Evolutionary conservation across 2,113 vertebrate genomes (phyloP).

Genomic region (Notothenia rossii): DNA sequence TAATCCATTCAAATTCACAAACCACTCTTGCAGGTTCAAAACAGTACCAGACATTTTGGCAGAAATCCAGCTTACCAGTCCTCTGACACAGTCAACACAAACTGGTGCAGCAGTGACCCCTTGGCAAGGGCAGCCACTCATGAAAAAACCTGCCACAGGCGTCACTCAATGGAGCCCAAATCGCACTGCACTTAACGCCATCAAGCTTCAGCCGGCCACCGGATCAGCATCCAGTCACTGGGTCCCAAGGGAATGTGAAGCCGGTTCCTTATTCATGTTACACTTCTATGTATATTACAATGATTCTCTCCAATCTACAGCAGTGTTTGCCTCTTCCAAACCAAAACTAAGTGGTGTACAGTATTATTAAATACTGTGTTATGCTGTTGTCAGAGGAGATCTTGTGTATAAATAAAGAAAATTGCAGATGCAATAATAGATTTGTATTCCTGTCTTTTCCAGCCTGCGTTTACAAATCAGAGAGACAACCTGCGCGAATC

Average conservation of each 20-base stretch:
- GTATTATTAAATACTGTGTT: not conserved
- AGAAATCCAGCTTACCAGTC: conserved; percentile 25
- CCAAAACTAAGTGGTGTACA: not conserved
- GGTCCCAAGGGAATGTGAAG: conserved; percentile 10
- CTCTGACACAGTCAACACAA: conserved; percentile 41
- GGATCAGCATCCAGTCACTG: conserved; percentile 14
- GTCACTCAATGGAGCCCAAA: conserved; percentile 67
- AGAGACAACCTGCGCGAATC: conserved; percentile 62
- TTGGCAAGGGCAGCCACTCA: conserved; percentile 69
- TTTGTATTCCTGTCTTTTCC: conserved; percentile 37
- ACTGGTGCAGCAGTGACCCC: conserved; percentile 60
- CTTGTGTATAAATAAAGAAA: not conserved
- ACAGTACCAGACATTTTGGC: not conserved
- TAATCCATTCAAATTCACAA: not conserved
- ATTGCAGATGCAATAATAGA: conserved; percentile 36
- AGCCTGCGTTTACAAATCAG: conserved; percentile 21
- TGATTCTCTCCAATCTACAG: conserved; percentile 23
- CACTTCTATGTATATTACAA: conserved; percentile 20
- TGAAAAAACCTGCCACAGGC: conserved; percentile 70
- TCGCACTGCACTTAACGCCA: conserved; percentile 61
- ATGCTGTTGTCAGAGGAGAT: conserved; percentile 32
- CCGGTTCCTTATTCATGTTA: conserved; percentile 27
- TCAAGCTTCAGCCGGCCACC: conserved; percentile 31
- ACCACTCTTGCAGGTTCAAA: not conserved
- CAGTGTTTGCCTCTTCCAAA: conserved; percentile 20